phyloP scores from a whole-genome alignment of 2,888 invertebrate genomes.

The Eulithis prunata region DNA sequence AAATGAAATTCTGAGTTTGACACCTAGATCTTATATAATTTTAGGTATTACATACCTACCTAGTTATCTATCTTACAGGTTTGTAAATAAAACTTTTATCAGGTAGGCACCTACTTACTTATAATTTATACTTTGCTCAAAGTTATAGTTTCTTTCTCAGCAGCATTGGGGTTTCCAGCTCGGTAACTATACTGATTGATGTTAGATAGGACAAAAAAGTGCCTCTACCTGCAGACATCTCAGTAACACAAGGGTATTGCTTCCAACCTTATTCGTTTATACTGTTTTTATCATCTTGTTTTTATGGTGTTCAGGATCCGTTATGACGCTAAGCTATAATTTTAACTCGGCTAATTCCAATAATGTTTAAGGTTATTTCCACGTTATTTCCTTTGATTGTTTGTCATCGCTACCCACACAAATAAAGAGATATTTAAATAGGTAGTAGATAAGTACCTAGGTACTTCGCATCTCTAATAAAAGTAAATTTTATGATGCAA shows the following conservation, averaged over 20 bases:
- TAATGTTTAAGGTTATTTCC: no score
- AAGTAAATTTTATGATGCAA: neutral
- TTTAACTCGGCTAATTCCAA: neutral
- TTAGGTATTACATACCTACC: no score
- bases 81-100: no score
- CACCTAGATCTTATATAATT: no score
- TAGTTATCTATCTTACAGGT: no score
- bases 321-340: conserved; percentile 2
- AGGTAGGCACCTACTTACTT: neutral
- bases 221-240: conserved; percentile 56
- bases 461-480: neutral
- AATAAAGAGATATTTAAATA: neutral
- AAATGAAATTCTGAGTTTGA: no score
- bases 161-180: conserved; percentile 58
- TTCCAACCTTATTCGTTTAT: conserved; percentile 45
- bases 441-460: no score
- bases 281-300: conserved; percentile 24
- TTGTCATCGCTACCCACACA: neutral
- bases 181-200: conserved; percentile 50
- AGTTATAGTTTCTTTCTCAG: conserved; percentile 42
- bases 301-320: conserved; percentile 7
- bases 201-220: conserved; percentile 55
- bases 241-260: conserved; percentile 50
- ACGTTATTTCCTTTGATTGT: neutral
- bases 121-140: no score